These are phyloP conservation scores for Dynastes grantii DNA, from an alignment of 2,888 invertebrate genomes.

Conservation along the genomic window DNA sequence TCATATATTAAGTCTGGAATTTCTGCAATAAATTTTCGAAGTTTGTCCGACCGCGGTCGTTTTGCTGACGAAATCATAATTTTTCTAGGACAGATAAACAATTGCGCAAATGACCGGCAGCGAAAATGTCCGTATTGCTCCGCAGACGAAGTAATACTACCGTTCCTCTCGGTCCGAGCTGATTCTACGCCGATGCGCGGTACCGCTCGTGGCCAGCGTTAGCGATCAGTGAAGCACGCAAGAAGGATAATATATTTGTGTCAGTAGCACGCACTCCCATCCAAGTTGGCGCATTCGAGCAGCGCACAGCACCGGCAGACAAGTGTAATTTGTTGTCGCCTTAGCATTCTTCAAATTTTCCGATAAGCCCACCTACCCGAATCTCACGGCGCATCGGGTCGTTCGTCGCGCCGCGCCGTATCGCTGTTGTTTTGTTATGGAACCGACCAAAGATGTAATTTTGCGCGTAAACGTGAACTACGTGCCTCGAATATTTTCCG, in stretches of 20 bases:
- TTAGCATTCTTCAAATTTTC: slow-evolving; percentile 36
- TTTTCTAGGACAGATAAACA: no score
- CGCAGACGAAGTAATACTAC: no score
- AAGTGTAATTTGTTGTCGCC: slow-evolving; percentile 39
- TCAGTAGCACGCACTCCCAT: slow-evolving; percentile 42
- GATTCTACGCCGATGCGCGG: no score
- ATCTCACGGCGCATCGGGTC: slow-evolving; percentile 1
- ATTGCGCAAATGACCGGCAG: no score
- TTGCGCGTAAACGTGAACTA: slow-evolving; percentile 7
- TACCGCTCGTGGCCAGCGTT: not conserved
- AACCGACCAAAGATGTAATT: slow-evolving; percentile 19
- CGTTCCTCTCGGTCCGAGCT: no score
- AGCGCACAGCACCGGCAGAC: not conserved
- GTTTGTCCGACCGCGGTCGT: no score
- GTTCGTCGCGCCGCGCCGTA: not conserved
- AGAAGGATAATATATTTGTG: slow-evolving; percentile 37
- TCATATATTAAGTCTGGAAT: no score
- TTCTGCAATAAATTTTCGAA: no score
- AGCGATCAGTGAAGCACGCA: slow-evolving; percentile 32
- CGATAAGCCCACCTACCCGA: slow-evolving; percentile 36
- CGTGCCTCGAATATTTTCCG: slow-evolving; percentile 4
- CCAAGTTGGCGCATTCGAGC: slow-evolving; percentile 21
- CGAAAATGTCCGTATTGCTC: no score
- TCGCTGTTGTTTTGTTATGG: slow-evolving; percentile 18
- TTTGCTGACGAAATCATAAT: no score